Percentiles rank a stretch among this genome's conserved stretches.
These are phyloP conservation scores for Julus scanicus DNA, from an alignment of 2,888 invertebrate species.

Conservation along the genomic window DNA sequence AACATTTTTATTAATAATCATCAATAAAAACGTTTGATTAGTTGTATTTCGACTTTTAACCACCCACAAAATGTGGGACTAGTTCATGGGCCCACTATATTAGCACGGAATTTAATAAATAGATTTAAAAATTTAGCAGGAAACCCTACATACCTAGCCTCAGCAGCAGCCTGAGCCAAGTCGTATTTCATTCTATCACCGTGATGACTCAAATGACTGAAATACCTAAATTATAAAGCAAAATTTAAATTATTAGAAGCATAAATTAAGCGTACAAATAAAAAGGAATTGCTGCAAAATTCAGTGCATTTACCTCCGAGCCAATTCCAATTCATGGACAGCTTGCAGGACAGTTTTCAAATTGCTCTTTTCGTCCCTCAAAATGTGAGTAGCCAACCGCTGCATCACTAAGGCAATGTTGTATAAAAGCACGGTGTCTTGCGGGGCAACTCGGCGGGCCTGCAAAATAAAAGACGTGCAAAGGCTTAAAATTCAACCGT, in stretches of 20 bases:
- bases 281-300: background rate
- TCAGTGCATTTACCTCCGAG: constrained; percentile 76
- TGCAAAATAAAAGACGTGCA: constrained; percentile 61
- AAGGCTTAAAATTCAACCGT: too few species aligned
- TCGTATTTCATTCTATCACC: constrained; percentile 84
- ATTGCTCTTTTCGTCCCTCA: constrained; percentile 94
- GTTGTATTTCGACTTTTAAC: too few species aligned
- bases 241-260: background rate
- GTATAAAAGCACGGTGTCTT: constrained; percentile 90
- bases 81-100: too few species aligned
- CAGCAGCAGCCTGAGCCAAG: constrained; percentile 82
- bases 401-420: constrained; percentile 95
- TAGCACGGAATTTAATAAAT: too few species aligned
- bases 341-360: constrained; percentile 88
- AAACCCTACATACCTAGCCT: constrained; percentile 71
- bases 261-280: too few species aligned
- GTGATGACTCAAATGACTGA: constrained; percentile 79
- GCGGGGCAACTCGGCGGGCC: constrained; percentile 92
- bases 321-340: constrained; percentile 92
- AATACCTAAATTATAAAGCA: constrained; percentile 72
- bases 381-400: constrained; percentile 87
- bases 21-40: too few species aligned
- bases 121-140: too few species aligned
- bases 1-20: background rate
- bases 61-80: too few species aligned